A percentile compares a stretch with the other conserved stretches of the same genome.
Conservation (phyloP, 1,140 invertebrate species). For the Brachionus plicatilis region DNA sequence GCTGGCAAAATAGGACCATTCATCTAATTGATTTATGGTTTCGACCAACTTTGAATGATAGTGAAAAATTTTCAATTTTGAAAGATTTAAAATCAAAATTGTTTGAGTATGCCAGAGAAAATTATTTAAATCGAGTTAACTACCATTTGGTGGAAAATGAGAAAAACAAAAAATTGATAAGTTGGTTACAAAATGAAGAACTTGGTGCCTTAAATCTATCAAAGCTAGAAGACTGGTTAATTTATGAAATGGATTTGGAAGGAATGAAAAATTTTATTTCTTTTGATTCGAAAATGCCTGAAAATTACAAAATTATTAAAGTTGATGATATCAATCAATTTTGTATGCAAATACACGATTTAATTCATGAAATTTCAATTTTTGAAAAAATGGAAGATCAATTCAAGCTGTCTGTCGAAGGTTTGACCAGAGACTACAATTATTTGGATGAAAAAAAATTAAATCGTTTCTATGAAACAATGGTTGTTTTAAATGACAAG, state of each 20-base stretch:
- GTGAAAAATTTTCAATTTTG: background rate
- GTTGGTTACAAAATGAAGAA: background rate
- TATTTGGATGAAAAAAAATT: background rate
- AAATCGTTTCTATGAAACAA: background rate
- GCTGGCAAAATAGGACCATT: conserved; percentile 23
- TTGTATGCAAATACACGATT: background rate
- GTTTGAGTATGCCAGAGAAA: background rate
- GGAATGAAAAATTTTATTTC: background rate
- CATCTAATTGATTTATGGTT: background rate
- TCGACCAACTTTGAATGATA: background rate
- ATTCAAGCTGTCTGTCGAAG: background rate
- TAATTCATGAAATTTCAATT: conserved; percentile 29
- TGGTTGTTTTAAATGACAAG: conserved; percentile 23
- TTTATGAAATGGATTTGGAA: conserved; percentile 23
- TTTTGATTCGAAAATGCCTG: background rate
- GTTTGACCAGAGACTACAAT: background rate
- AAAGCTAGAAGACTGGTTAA: conserved; percentile 22
- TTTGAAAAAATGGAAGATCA: conserved; percentile 36
- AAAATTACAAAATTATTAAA: conserved; percentile 1
- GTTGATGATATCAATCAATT: conserved; percentile 11
- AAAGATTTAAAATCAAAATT: background rate
- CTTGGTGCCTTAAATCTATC: conserved; percentile 25
- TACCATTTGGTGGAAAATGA: background rate
- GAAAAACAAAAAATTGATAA: background rate
- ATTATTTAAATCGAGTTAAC: background rate